A percentile compares a stretch with the other conserved stretches of the same genome.
These are phyloP conservation scores for Erebia epiphron DNA, from an alignment of 2,888 invertebrate genomes.

Conservation along the genomic window DNA sequence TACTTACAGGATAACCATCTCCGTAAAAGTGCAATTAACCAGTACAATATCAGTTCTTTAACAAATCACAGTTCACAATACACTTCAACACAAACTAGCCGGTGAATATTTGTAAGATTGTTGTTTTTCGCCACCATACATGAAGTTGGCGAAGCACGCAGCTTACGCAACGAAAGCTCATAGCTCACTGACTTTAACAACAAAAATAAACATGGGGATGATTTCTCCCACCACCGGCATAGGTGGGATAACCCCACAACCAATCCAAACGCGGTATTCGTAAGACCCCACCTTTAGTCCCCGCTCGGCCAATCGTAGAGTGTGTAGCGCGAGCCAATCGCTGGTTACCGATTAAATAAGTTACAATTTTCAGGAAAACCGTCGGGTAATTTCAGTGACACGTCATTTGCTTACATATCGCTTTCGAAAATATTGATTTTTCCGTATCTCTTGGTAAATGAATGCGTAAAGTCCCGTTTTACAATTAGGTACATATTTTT, in stretches of 20 bases:
- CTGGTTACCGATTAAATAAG: slow-evolving; percentile 46
- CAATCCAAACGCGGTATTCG: slow-evolving; percentile 52
- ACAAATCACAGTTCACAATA: slow-evolving; percentile 53
- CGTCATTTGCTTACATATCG: slow-evolving; percentile 45
- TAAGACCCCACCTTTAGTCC: slow-evolving; percentile 57
- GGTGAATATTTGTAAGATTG: not conserved
- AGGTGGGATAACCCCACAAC: slow-evolving; percentile 55
- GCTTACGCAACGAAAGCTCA: slow-evolving; percentile 65
- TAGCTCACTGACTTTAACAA: slow-evolving; percentile 75
- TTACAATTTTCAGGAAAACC: slow-evolving; percentile 64
- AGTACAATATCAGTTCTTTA: slow-evolving; percentile 53
- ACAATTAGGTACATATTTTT: not conserved
- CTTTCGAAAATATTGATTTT: slow-evolving; percentile 39
- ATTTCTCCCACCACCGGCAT: slow-evolving; percentile 59
- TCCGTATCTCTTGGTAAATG: slow-evolving; percentile 12
- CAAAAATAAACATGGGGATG: slow-evolving; percentile 81
- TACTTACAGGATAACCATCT: slow-evolving; percentile 81
- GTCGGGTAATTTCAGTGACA: slow-evolving; percentile 61
- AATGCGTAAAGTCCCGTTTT: slow-evolving; percentile 17
- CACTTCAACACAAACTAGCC: slow-evolving; percentile 35
- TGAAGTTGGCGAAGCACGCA: slow-evolving; percentile 30
- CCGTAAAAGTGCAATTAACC: slow-evolving; percentile 56
- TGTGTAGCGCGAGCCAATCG: slow-evolving; percentile 56
- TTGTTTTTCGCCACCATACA: slow-evolving; percentile 33
- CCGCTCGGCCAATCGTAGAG: slow-evolving; percentile 56